Conservation (phyloP, 2,797 vertebrate genomes). For the Clarias pachynema region DNA sequence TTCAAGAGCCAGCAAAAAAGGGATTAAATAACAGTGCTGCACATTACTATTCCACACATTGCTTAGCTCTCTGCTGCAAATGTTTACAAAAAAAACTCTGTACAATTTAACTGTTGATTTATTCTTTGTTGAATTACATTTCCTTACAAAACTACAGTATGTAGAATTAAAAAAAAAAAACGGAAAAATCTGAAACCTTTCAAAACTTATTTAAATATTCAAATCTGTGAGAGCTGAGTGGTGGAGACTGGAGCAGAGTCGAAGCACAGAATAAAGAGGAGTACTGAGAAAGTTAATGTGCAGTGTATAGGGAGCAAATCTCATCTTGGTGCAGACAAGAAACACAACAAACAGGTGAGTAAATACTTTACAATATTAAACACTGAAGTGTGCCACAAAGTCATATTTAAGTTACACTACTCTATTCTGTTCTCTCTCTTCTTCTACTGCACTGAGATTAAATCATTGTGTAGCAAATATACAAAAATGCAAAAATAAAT, state of each 20-base stretch:
- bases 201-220: slow-evolving; percentile 7
- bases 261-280: neutral
- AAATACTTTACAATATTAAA: neutral
- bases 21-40: neutral
- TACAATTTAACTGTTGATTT: neutral
- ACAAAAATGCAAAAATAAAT: neutral
- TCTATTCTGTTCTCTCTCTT: neutral
- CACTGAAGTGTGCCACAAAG: neutral
- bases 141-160: neutral
- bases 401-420: neutral
- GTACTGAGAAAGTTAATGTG: neutral
- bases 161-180: neutral
- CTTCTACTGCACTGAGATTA: neutral
- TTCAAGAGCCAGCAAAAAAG: too few species aligned
- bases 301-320: neutral
- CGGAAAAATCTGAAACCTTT: neutral
- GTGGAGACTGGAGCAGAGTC: neutral
- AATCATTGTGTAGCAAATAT: neutral
- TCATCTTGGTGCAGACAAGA: neutral
- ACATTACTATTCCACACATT: neutral
- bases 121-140: neutral
- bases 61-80: neutral
- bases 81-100: neutral
- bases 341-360: neutral
- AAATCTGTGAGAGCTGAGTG: slow-evolving; percentile 23